Percentiles rank a stretch among this genome's conserved stretches.
phyloP scores from a whole-genome alignment of 2,888 invertebrate genomes.

The Eilema caniola region DNA sequence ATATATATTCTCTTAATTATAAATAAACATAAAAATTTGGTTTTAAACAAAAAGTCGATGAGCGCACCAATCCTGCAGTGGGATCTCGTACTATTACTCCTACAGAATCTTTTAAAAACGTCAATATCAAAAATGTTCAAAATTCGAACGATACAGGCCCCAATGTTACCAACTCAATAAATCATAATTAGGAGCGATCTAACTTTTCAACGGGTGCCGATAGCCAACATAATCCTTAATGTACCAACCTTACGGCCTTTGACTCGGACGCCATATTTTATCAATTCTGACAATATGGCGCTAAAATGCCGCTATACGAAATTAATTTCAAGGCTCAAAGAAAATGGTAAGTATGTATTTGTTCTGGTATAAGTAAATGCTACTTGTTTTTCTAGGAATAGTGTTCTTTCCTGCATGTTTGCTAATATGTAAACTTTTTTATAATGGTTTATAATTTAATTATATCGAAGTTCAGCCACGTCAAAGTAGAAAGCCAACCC shows the following conservation, averaged over 20 bases:
- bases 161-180: conserved; percentile 58
- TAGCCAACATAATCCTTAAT: conserved; percentile 67
- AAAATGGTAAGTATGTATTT: too few relatives aligned
- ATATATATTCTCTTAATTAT: too few relatives aligned
- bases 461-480: too few relatives aligned
- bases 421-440: too few relatives aligned
- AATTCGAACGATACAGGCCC: conserved; percentile 26
- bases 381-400: background rate
- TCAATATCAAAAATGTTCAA: conserved; percentile 30
- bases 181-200: conserved; percentile 79
- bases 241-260: conserved; percentile 60
- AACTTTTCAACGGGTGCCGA: conserved; percentile 82
- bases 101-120: conserved; percentile 33
- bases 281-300: conserved; percentile 57
- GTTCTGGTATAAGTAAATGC: background rate
- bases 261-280: conserved; percentile 65
- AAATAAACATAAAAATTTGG: too few relatives aligned
- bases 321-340: too few relatives aligned
- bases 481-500: too few relatives aligned
- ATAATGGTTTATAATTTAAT: too few relatives aligned
- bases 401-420: background rate
- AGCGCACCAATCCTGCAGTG: too few relatives aligned
- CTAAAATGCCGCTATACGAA: conserved; percentile 52
- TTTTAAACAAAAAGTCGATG: too few relatives aligned
- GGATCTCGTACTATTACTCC: too few relatives aligned